These are phyloP conservation scores for Drosophila leonis DNA, from an alignment of 2,888 invertebrate species.

Conservation along the genomic window DNA sequence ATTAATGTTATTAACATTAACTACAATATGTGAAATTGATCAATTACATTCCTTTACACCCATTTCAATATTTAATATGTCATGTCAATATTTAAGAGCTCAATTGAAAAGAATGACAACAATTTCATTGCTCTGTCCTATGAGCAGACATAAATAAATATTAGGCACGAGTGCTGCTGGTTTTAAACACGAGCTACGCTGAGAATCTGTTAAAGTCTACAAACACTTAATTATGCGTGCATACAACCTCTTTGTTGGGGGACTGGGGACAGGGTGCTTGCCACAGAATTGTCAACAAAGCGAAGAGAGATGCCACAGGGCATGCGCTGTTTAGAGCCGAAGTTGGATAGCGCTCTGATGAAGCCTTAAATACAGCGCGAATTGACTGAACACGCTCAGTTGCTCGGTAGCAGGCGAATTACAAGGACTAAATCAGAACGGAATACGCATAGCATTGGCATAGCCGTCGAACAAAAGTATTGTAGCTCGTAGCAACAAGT, in stretches of 20 bases:
- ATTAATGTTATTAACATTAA: not conserved
- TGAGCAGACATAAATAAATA: not conserved
- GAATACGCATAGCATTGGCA: not conserved
- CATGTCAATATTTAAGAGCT: not conserved
- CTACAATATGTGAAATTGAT: not conserved
- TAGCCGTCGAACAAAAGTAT: not conserved
- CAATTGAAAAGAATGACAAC: not conserved
- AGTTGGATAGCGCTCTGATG: constrained; percentile 33
- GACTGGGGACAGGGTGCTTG: not conserved
- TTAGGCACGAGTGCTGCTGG: not conserved
- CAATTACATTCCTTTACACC: not conserved
- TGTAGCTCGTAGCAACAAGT: constrained; percentile 63
- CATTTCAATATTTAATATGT: not conserved
- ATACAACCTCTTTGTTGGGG: not conserved
- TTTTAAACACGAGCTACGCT: not conserved
- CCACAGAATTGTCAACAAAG: constrained; percentile 5
- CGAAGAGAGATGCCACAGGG: constrained; percentile 5
- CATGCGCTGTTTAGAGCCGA: constrained; percentile 3
- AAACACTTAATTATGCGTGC: constrained; percentile 7
- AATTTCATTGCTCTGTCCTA: not conserved
- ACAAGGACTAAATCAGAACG: constrained; percentile 26
- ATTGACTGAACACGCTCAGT: constrained; percentile 41
- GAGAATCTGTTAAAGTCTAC: constrained; percentile 10
- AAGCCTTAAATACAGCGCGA: constrained; percentile 29
- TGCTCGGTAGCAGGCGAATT: constrained; percentile 28